Conservation (phyloP, 1,140 invertebrate species). For the Metopolophium dirhodum region DNA sequence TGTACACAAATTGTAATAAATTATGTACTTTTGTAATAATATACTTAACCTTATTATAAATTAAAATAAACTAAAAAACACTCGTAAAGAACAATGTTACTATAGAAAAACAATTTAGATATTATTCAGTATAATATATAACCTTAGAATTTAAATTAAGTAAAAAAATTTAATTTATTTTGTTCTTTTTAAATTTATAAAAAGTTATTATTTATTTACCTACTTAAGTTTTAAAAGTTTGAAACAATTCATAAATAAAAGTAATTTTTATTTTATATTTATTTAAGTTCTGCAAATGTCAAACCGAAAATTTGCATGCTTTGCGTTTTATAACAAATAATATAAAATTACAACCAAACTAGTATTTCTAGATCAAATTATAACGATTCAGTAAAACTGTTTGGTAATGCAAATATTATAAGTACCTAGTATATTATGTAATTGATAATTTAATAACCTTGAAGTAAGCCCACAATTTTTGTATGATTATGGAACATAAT, state of each 20-base stretch:
- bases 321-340: not conserved
- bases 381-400: not conserved
- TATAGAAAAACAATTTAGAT: not conserved
- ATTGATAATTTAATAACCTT: constrained; percentile 23
- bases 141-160: constrained; percentile 10
- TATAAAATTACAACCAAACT: constrained; percentile 18
- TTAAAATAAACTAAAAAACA: not conserved
- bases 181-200: not conserved
- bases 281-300: not conserved
- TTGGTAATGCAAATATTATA: constrained; percentile 1
- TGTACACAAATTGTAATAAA: not conserved
- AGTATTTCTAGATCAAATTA: not conserved
- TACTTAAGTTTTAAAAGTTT: not conserved
- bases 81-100: not conserved
- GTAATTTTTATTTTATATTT: not conserved
- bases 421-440: not conserved
- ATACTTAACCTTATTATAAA: not conserved
- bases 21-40: not conserved
- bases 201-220: not conserved
- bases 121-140: not conserved
- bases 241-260: not conserved
- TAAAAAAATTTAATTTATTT: not conserved
- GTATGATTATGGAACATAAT: not conserved
- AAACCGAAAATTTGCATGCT: not conserved
- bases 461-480: not conserved